Evolutionary conservation across 2,113 vertebrate species (phyloP).

Genomic region (Austrofundulus limnaeus): DNA sequence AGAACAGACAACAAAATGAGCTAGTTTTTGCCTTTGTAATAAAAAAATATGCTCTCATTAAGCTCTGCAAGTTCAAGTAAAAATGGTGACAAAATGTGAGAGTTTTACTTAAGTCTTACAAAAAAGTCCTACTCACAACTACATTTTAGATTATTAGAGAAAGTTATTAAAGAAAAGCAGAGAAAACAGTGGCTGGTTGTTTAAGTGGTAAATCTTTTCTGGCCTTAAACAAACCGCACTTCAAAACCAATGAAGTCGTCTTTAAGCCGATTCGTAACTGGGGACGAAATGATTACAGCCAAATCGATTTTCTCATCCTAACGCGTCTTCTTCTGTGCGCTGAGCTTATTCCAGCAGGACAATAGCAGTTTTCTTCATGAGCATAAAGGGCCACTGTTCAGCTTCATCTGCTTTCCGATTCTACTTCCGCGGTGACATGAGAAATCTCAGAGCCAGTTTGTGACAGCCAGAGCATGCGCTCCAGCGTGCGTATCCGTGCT

Average conservation of each 20-base stretch:
- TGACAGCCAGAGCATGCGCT: constrained; percentile 61
- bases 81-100: not conserved
- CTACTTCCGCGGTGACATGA: constrained; percentile 71
- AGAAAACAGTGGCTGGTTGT: constrained; percentile 21
- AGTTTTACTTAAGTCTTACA: not conserved
- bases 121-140: not conserved
- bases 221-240: constrained; percentile 3
- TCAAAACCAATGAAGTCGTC: constrained; percentile 9
- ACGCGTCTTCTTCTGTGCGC: constrained; percentile 30
- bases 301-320: constrained; percentile 26
- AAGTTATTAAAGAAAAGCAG: constrained; percentile 4
- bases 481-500: constrained; percentile 2
- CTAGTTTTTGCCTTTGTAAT: too few relatives aligned
- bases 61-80: not conserved
- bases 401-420: constrained; percentile 65
- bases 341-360: constrained; percentile 52
- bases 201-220: constrained; percentile 8
- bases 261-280: constrained; percentile 13
- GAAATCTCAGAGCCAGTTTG: constrained; percentile 60
- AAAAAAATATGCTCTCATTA: too few relatives aligned
- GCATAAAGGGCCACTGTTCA: constrained; percentile 71
- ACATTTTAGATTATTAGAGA: constrained; percentile 3
- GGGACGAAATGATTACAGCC: constrained; percentile 20
- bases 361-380: constrained; percentile 66
- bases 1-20: too few relatives aligned